Evolutionary conservation across 2,113 vertebrate genomes (phyloP), one percentile per base, ranked within the genome.

Genomic region (Crotophaga sulcirostris): DNA sequence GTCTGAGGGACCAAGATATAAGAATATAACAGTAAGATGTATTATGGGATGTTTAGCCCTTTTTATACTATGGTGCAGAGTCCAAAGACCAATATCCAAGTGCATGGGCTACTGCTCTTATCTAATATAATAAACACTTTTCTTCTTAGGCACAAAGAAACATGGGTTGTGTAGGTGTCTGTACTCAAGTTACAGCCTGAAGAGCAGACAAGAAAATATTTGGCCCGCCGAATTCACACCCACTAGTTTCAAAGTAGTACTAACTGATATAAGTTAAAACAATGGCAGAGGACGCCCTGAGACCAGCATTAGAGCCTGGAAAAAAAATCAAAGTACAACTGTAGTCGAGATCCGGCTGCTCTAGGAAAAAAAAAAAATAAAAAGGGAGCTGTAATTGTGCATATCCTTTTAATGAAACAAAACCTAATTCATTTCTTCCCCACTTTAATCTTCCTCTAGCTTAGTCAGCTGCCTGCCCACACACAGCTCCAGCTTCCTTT

Each of bases 201-300:
- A 68, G 18, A 89, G 66, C 80, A 96, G 96, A 94, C 88, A 93
- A 81, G 59, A 36, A 96, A 93, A 93, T 97, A 96, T 84, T 95
- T 95, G 93, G 92, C 73, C 90, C 4, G 4, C 29, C 0, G 1
- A 70, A 81, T 79, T 84, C 79, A 90, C 94, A 0, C 96, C 96
- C 96, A 90, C 96, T 72, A 49, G 25, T 93, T 93, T 89, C 83
- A 60, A 83, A 93, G 82, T 74, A 60, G 24, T 38, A 40, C 34
- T 38, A 58, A 83, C 64, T 92, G 56, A 52, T 54, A 70, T 42
- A 93, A 89, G n/a, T 49, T 78, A 90, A 88, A 93, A 68, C 34
- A 67, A 28, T 33, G 78, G 59, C 63, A 88, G 44, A 56, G n/a
- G 44, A 28, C 72, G 56, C 58, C 84, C 69, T 60, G 73, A 93